Evolutionary conservation across 2,888 invertebrate species (phyloP).

Genomic region (Nomada fabriciana): DNA sequence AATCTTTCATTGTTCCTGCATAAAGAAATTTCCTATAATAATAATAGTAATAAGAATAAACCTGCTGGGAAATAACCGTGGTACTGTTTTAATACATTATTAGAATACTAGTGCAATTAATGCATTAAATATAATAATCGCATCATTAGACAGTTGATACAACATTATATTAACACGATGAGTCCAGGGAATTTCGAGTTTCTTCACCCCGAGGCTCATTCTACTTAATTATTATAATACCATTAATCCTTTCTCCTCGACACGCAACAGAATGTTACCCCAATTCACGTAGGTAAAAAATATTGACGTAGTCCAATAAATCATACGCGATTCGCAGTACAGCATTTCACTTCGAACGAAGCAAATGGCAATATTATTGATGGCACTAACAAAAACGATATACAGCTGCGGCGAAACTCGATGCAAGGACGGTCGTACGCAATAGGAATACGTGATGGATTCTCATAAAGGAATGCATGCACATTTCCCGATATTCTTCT

Average conservation of each 20-base stretch:
- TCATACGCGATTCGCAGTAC: background rate
- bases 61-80: too few relatives aligned
- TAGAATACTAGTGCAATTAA: too few relatives aligned
- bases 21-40: too few relatives aligned
- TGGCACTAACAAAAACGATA: background rate
- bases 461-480: constrained; percentile 5
- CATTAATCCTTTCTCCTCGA: background rate
- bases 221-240: too few relatives aligned
- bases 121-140: too few relatives aligned
- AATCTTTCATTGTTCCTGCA: too few relatives aligned
- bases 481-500: constrained; percentile 23
- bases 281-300: background rate
- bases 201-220: too few relatives aligned
- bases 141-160: too few relatives aligned
- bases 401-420: background rate
- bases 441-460: constrained; percentile 20
- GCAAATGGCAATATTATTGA: constrained; percentile 15
- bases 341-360: background rate
- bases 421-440: background rate
- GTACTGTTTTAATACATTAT: too few relatives aligned
- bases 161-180: too few relatives aligned
- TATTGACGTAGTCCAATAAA: background rate
- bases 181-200: too few relatives aligned
- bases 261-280: background rate
- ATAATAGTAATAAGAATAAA: too few relatives aligned